phyloP scores from a whole-genome alignment of 2,113 vertebrate species.

The Ciconia stormi region DNA sequence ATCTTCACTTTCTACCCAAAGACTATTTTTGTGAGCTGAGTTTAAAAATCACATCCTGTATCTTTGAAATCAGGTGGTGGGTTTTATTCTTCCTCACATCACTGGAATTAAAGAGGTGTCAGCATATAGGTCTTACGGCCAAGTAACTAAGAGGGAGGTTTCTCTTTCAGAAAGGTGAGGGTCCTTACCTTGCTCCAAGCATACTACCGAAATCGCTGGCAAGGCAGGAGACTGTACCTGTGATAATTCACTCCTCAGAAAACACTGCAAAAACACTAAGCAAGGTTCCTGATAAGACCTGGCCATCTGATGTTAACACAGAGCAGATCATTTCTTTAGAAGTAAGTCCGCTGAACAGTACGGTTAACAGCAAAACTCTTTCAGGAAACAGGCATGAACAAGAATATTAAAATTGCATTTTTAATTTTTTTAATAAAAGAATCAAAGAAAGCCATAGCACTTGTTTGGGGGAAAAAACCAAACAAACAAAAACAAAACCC shows the following conservation, averaged over 20 bases:
- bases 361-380: background rate
- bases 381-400: background rate
- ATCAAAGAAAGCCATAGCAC: background rate
- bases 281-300: background rate
- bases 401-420: background rate
- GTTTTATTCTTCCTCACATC: background rate
- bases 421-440: background rate
- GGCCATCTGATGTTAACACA: background rate
- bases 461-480: background rate
- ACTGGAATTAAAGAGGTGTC: background rate
- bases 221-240: background rate
- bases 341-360: background rate
- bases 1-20: background rate
- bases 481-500: background rate
- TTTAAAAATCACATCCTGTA: background rate
- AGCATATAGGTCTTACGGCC: background rate
- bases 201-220: fast-evolving
- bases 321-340: background rate
- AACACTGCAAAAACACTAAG: background rate
- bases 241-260: background rate
- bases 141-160: background rate
- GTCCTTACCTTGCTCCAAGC: background rate
- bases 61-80: background rate
- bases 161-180: background rate
- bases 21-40: background rate